Conservation (phyloP, 64 coral and sea anemone species). For the Dendronephthya gigantea region DNA sequence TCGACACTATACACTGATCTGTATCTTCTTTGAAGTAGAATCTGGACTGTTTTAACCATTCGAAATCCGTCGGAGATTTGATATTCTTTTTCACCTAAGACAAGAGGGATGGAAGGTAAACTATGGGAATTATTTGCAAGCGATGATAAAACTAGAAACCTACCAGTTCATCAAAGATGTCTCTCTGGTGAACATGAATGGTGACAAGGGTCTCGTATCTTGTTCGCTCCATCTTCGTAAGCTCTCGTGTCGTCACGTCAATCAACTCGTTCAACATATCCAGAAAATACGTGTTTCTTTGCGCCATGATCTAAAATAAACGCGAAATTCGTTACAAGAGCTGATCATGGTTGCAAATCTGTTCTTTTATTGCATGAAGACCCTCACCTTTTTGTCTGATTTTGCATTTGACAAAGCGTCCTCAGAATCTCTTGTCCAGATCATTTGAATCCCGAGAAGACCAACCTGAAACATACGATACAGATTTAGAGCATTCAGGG, state of each 20-base stretch:
- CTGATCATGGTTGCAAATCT: not conserved
- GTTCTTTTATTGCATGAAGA: too few species aligned
- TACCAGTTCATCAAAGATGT: constrained; percentile 87
- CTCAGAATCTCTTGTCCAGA: constrained; percentile 94
- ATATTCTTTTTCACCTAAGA: constrained; percentile 70
- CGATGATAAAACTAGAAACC: not conserved
- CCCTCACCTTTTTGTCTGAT: constrained; percentile 97
- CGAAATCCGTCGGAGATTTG: constrained; percentile 83
- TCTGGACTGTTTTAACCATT: constrained; percentile 96
- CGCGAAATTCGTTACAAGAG: not conserved
- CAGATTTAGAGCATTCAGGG: too few species aligned
- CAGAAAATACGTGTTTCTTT: constrained; percentile 84
- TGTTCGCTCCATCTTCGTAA: constrained; percentile 79
- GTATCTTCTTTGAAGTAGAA: constrained; percentile 97
- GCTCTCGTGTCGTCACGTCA: constrained; percentile 84
- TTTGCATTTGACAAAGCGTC: constrained; percentile 78
- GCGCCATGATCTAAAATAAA: constrained; percentile 68
- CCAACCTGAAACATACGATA: constrained; percentile 46
- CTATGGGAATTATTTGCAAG: too few species aligned
- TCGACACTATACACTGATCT: constrained; percentile 81
- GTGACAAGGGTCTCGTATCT: constrained; percentile 88
- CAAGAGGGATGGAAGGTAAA: not conserved
- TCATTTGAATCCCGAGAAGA: constrained; percentile 95
- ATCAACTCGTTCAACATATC: constrained; percentile 93
- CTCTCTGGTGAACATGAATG: constrained; percentile 90